Evolutionary conservation across 2,113 vertebrate species (phyloP).

Genomic region (Dromas ardeola): DNA sequence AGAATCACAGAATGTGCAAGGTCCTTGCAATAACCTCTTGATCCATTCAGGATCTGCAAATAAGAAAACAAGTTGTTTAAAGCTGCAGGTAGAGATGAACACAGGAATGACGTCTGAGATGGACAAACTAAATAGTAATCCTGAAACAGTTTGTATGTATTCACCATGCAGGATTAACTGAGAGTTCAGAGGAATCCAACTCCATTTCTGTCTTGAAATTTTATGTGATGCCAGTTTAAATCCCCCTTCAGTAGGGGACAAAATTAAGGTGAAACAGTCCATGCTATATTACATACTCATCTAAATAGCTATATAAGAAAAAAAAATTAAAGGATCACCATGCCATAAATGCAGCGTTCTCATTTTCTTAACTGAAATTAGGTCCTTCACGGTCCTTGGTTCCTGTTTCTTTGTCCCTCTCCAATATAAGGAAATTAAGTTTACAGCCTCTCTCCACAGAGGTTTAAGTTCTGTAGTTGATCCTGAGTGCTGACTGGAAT

Average conservation of each 20-base stretch:
- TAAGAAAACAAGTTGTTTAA: conserved; percentile 33
- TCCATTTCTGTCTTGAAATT: background rate
- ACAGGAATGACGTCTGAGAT: background rate
- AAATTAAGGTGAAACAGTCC: background rate
- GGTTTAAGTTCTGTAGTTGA: background rate
- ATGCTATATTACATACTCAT: background rate
- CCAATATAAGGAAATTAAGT: background rate
- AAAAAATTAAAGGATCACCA: background rate
- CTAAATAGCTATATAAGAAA: background rate
- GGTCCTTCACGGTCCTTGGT: background rate
- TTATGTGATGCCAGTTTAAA: background rate
- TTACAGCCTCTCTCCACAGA: background rate
- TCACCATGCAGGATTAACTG: background rate
- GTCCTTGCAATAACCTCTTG: conserved; percentile 88
- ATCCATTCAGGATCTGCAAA: conserved; percentile 95
- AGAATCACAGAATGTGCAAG: conserved; percentile 93
- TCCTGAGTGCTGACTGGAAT: background rate
- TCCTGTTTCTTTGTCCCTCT: background rate
- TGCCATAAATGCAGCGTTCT: background rate
- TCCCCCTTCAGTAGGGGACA: background rate
- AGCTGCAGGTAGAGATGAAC: background rate
- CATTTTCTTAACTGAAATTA: background rate
- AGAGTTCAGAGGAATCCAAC: background rate
- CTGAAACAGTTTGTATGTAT: background rate
- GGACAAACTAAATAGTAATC: background rate